Conservation (phyloP, 2,797 vertebrate genomes). For the Atherinosoma microstoma region DNA sequence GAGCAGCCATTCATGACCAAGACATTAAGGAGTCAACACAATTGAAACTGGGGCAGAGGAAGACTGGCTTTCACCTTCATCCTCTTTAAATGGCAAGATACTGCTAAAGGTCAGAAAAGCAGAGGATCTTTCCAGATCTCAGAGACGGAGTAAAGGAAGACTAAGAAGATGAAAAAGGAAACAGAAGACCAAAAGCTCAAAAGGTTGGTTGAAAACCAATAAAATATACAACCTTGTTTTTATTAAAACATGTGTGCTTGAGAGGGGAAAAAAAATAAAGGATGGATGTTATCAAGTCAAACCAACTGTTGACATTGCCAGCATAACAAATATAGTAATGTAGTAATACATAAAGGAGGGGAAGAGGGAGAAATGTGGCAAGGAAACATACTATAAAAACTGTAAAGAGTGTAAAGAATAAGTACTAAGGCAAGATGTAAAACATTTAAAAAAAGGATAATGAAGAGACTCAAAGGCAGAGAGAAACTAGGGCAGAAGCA, state of each 20-base stretch:
- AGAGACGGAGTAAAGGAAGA: constrained; percentile 11
- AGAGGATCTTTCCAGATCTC: constrained; percentile 19
- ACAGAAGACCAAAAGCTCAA: background rate
- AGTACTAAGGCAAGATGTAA: constrained; percentile 33
- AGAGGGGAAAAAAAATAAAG: constrained; percentile 9
- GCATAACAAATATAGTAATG: background rate
- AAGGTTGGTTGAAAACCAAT: constrained; percentile 15
- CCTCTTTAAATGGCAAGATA: constrained; percentile 49
- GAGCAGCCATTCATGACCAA: constrained; percentile 22
- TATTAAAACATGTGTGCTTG: constrained; percentile 7
- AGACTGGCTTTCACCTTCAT: constrained; percentile 13
- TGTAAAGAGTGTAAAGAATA: constrained; percentile 23
- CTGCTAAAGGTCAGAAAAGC: constrained; percentile 41
- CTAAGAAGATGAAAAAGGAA: background rate
- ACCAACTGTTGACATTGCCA: too few relatives aligned
- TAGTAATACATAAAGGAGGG: background rate
- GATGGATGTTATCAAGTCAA: background rate
- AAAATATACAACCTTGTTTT: background rate
- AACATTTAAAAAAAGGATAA: constrained; percentile 41
- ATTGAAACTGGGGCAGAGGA: constrained; percentile 19
- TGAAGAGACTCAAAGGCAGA: constrained; percentile 19
- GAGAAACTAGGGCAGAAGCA: constrained; percentile 61
- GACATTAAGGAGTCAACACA: constrained; percentile 25
- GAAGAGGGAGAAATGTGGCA: background rate
- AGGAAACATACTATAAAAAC: background rate